Base-by-base conservation (phyloP, 1,140 invertebrate genomes). In the Trypoxylus dichotomus region DNA sequence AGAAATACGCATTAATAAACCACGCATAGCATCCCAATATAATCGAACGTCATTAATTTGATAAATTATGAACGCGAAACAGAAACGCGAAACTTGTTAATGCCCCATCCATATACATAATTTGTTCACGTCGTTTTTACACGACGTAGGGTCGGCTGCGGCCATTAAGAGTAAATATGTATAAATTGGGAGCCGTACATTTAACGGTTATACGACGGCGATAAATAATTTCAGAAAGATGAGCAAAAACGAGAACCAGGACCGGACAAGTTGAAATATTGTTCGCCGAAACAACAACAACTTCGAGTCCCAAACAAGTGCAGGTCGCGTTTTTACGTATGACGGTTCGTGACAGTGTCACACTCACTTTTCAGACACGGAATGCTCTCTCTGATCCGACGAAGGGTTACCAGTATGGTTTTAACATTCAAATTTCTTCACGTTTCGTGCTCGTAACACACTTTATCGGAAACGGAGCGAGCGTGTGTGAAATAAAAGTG, bases 141-240 rank as follows among this genome's bases (percentile, higher is more conserved):
- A 47, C 43, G 43, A 47, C 43, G 15, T 13, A 47, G 43, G 43
- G 43, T 47, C 43, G 43, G 13, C 43, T 13, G 15, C 43, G n/a
- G 11, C 13, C 43, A 47, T 47, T 47, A 47, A 47, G 43, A 47
- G n/a, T 47, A 47, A 47, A 47, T 47, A 47, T 47, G 43, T 47
- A 47, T 47, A 47, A 47, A 47, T 47, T 47, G 43, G 43, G 43
- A 47, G 43, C n/a, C 60, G 60, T 63, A 63, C 60, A 63, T 63
- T 63, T 63, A 25, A 63, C 25, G 60, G 21, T 19, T 24, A 63
- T 63, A 27, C 60, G 21, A 8, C 13, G 60, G 24, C 21, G 60
- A 63, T 63, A 63, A 63, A 63, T 63, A 63, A 63, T 63, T 63
- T 63, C 60, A 19, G 24, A 63, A 27, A 63, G 60, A 63, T 27